These are phyloP conservation scores for Eupithecia abbreviata DNA, from an alignment of 2,888 invertebrate genomes.

Conservation along the genomic window DNA sequence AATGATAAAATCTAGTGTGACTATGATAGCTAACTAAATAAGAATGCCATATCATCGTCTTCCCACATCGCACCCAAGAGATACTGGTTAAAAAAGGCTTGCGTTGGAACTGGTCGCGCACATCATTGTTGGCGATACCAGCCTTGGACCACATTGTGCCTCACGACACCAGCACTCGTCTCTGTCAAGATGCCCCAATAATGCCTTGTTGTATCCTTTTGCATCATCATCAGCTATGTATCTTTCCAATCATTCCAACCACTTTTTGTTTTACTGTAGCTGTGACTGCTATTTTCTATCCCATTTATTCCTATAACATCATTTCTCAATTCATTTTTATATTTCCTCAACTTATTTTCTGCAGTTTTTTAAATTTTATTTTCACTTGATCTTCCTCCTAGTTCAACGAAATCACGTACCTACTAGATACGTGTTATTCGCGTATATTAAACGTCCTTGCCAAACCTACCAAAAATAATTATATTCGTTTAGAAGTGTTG, in stretches of 20 bases:
- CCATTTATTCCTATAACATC: neutral
- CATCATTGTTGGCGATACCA: conserved; percentile 76
- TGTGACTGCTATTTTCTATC: neutral
- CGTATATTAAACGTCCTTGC: neutral
- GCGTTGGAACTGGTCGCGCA: conserved; percentile 72
- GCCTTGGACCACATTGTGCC: conserved; percentile 60
- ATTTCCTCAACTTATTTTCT: neutral
- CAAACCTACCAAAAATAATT: neutral
- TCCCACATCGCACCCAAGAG: conserved; percentile 51
- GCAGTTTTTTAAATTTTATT: neutral
- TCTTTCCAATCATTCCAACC: conserved; percentile 32
- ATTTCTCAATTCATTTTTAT: neutral
- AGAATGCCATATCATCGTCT: conserved; percentile 35
- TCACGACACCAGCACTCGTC: conserved; percentile 51
- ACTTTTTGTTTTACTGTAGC: neutral
- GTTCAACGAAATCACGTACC: neutral
- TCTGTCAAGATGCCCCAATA: conserved; percentile 36
- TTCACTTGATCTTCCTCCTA: neutral
- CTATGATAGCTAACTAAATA: neutral
- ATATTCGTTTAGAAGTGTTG: neutral
- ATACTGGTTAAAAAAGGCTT: conserved; percentile 68
- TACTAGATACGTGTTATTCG: neutral
- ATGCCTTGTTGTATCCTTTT: conserved; percentile 32
- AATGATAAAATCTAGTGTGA: too few species aligned
- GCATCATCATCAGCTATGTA: conserved; percentile 41